phyloP scores from a whole-genome alignment of 1,140 invertebrate species.

The Formica selysi region DNA sequence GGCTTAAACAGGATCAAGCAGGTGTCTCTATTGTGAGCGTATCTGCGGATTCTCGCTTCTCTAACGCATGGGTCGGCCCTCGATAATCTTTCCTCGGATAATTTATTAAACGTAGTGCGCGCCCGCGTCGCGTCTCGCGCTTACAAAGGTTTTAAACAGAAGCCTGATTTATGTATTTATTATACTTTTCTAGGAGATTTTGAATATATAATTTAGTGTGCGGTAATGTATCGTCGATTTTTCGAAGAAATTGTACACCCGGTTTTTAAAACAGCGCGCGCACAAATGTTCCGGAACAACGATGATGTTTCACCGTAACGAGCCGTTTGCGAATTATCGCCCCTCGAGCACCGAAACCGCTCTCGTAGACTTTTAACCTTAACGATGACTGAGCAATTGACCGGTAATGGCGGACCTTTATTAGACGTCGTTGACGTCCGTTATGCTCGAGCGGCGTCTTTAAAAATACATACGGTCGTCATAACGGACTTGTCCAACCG shows the following conservation, averaged over 20 bases:
- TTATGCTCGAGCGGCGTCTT: slow-evolving; percentile 27
- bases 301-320: slow-evolving; percentile 64
- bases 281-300: slow-evolving; percentile 28
- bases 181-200: background rate
- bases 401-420: slow-evolving; percentile 68
- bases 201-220: background rate
- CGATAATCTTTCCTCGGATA: slow-evolving; percentile 32
- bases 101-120: slow-evolving; percentile 28
- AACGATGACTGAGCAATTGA: slow-evolving; percentile 71
- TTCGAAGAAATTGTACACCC: slow-evolving; percentile 29
- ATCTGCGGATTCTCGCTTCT: slow-evolving; percentile 38
- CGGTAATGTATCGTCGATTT: background rate
- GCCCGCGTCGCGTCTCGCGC: background rate
- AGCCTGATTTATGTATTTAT: slow-evolving; percentile 38
- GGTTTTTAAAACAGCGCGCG: slow-evolving; percentile 43
- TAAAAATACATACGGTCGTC: slow-evolving; percentile 55
- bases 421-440: slow-evolving; percentile 62
- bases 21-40: slow-evolving; percentile 71
- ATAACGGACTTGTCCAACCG: slow-evolving; percentile 19
- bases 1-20: slow-evolving; percentile 71
- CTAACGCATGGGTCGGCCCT: background rate
- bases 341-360: slow-evolving; percentile 69
- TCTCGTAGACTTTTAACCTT: slow-evolving; percentile 71
- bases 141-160: background rate
- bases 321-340: slow-evolving; percentile 74